Conservation (phyloP, 2,113 vertebrate genomes). For the Psittacara wagleri region DNA sequence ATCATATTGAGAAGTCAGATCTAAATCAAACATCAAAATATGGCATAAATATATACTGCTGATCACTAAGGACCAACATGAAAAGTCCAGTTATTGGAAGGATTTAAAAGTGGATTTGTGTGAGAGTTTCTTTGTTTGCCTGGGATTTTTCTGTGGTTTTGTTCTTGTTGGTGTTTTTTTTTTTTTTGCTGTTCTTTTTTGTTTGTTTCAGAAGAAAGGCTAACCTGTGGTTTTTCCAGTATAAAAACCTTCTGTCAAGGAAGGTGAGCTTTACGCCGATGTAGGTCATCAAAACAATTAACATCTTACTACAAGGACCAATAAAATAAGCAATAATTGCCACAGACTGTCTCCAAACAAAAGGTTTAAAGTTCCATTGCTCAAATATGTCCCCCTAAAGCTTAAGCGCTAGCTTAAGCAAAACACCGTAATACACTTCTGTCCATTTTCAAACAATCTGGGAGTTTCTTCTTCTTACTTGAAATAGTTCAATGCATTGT, state of each 20-base stretch:
- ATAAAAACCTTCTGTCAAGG: neutral
- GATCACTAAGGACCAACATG: neutral
- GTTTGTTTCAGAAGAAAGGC: neutral
- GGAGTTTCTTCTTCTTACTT: neutral
- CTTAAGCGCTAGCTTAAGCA: neutral
- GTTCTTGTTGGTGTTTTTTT: neutral
- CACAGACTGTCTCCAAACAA: neutral
- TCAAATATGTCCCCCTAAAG: neutral
- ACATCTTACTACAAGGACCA: neutral
- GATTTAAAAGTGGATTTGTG: neutral
- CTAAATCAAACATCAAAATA: neutral
- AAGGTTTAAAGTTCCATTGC: neutral
- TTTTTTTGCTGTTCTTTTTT: no score
- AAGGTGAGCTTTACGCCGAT: neutral
- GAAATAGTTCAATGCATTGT: neutral
- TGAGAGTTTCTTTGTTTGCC: neutral
- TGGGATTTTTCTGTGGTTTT: neutral
- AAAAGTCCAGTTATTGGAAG: neutral
- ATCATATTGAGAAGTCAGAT: neutral
- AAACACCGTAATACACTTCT: neutral
- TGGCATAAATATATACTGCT: neutral
- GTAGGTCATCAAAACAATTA: neutral
- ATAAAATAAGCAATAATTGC: neutral
- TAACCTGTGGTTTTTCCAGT: neutral
- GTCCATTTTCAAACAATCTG: neutral